Evolutionary conservation across 2,888 invertebrate species (phyloP), one percentile per base, ranked within the genome.

Genomic region (Troides aeacus): DNA sequence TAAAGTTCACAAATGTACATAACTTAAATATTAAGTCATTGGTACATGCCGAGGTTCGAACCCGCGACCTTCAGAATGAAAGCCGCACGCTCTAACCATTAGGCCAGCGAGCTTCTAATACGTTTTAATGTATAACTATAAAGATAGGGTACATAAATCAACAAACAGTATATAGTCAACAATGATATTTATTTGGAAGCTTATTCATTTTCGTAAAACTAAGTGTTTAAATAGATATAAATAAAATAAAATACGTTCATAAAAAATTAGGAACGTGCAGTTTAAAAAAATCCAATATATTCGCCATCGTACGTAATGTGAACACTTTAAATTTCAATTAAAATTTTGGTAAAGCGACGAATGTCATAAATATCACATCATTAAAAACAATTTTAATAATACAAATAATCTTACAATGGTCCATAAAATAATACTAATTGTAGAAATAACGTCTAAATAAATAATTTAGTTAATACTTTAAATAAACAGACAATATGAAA

Each of bases 181-280:
- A 91, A 87, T 89, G 82, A 89, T 91, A 92, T 92, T 91, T 92
- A 91, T 91, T 92, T 87, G 82, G 80, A 89, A 88, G 84, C 85
- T 86, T 85, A 86, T 84, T 82, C 84, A 83, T 79, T 84, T 78
- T 86, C 82, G 78, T 82, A 79, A 80, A 78, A 81, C 78, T 84
- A 82, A 79, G 76, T 84, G 79, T 84, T 85, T 79, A 85, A 85
- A 85, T 85, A 30, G 30, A 81, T 82, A 89, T 66, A 70, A 67
- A 70, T 46, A 60, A 70, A 30, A 65, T 70, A 71, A 72, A 72
- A 72, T 64, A 71, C 66, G 70, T 67, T 46, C 53, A 53, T 53
- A 62, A 69, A 72, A 62, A 66, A 66, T 66, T 72, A 72, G 67
- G 65, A 70, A 72, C 68, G 66, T 72, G 70, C 67, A 63, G 56